These are phyloP conservation scores for Megathymus violae DNA, from an alignment of 1,140 invertebrate species.

Conservation along the genomic window DNA sequence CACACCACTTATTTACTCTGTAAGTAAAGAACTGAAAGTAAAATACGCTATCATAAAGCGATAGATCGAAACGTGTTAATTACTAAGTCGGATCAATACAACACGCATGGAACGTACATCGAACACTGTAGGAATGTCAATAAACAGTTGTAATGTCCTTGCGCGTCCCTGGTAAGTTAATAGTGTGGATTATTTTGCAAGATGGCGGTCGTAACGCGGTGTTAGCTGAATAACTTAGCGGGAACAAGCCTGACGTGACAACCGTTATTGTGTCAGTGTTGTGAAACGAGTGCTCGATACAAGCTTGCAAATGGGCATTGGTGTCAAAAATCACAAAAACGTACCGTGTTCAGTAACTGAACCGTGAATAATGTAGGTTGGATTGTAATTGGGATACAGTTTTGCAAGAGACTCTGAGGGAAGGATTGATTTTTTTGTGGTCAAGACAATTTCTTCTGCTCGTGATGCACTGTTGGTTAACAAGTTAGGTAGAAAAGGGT, in stretches of 20 bases:
- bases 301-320: conserved; percentile 16
- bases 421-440: too few species aligned
- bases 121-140: conserved; percentile 44
- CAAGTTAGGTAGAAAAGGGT: too few species aligned
- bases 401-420: too few species aligned
- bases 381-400: too few species aligned
- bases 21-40: conserved; percentile 48
- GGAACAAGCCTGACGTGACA: conserved; percentile 35
- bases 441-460: too few species aligned
- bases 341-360: too few species aligned
- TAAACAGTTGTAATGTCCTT: conserved; percentile 58
- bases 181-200: conserved; percentile 64
- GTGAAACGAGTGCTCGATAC: conserved; percentile 15
- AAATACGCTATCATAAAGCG: conserved; percentile 20
- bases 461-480: too few species aligned
- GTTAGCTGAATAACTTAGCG: conserved; percentile 54
- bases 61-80: conserved; percentile 52
- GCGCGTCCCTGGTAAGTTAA: conserved; percentile 69
- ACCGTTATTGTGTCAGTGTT: conserved; percentile 33
- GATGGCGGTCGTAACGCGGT: conserved; percentile 53
- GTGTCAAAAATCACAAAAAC: conserved; percentile 5
- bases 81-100: conserved; percentile 17
- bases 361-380: too few species aligned
- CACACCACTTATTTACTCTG: too few species aligned
- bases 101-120: conserved; percentile 15